These are phyloP conservation scores for Bubalus kerabau DNA, from an alignment of 2,113 vertebrate species.

Conservation along the genomic window DNA sequence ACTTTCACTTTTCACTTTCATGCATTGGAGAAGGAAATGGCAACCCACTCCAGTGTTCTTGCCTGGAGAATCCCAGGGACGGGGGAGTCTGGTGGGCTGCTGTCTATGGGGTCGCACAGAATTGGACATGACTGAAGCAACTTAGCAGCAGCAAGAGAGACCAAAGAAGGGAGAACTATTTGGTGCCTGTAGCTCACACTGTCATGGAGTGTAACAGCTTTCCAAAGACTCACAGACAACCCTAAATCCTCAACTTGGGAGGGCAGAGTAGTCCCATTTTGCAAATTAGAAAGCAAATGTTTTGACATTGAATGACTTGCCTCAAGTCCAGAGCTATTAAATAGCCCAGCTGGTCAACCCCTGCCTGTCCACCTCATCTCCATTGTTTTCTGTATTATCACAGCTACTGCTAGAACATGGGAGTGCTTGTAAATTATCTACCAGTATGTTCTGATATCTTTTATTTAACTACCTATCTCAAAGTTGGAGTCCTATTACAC, in stretches of 20 bases:
- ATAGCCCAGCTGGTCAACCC: neutral
- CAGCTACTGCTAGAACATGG: neutral
- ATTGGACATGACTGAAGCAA: no score
- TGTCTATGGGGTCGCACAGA: no score
- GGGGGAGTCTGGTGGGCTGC: no score
- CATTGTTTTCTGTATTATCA: neutral
- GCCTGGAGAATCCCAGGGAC: no score
- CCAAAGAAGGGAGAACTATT: neutral
- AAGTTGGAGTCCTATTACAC: neutral
- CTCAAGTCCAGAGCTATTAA: neutral
- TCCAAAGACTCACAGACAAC: neutral
- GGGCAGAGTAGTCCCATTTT: neutral
- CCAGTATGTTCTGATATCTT: neutral
- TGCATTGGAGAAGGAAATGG: no score
- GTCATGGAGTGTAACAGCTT: neutral
- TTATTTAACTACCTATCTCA: neutral
- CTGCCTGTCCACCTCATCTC: neutral
- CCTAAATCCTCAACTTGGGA: neutral
- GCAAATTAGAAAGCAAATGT: neutral
- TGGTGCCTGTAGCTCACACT: neutral
- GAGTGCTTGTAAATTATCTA: neutral
- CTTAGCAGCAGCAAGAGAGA: neutral
- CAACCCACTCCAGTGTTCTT: no score
- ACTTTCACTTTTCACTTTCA: no score
- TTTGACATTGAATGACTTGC: neutral